Evolutionary conservation across 1,140 invertebrate genomes (phyloP).

Genomic region (Neodiprion pinetum): DNA sequence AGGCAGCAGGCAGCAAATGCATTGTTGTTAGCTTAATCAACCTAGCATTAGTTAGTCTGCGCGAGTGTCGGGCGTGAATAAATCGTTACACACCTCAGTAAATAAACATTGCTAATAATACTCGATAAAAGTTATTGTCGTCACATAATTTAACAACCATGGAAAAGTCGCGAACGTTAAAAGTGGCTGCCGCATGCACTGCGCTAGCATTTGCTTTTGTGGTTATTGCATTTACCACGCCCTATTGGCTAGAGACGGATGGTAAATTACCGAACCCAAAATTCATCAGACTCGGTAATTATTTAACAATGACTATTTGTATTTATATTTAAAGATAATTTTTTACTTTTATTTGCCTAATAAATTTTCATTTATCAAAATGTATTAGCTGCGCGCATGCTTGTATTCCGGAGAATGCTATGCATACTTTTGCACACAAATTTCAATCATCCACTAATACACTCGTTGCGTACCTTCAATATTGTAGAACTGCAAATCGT

Average conservation of each 20-base stretch:
- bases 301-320: slow-evolving; percentile 1
- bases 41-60: too few relatives aligned
- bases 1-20: too few relatives aligned
- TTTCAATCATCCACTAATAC: too few relatives aligned
- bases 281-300: slow-evolving; percentile 81
- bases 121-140: neutral
- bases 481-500: too few relatives aligned
- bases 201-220: slow-evolving; percentile 76
- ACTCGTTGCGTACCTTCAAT: too few relatives aligned
- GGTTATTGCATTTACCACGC: slow-evolving; percentile 88
- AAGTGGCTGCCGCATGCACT: slow-evolving; percentile 73
- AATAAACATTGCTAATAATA: neutral
- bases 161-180: slow-evolving; percentile 72
- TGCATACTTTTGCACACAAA: too few relatives aligned
- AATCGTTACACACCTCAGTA: neutral
- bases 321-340: too few relatives aligned
- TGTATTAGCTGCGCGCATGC: too few relatives aligned
- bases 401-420: too few relatives aligned
- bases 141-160: slow-evolving; percentile 32
- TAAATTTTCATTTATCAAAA: too few relatives aligned
- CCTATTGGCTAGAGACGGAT: slow-evolving; percentile 92
- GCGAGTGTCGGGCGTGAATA: neutral
- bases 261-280: slow-evolving; percentile 78
- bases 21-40: too few relatives aligned
- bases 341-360: too few relatives aligned